Evolutionary conservation across 2,113 vertebrate genomes (phyloP).

Genomic region (Coptodon rendalli): DNA sequence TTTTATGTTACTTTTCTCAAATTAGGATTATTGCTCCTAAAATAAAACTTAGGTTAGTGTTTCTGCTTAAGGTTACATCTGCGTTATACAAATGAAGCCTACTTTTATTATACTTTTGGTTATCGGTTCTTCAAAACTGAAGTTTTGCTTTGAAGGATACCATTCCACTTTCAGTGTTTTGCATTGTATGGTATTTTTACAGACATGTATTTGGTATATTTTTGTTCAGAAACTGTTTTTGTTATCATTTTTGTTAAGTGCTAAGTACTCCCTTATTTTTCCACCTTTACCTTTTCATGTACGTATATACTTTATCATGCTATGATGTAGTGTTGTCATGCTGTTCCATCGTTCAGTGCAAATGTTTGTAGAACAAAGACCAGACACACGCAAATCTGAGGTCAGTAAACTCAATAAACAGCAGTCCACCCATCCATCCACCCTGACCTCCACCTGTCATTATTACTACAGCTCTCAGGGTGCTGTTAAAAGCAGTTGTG

Average conservation of each 20-base stretch:
- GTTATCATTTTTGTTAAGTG: not conserved
- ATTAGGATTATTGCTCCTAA: not conserved
- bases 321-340: not conserved
- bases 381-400: fast-evolving
- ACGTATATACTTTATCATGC: not conserved
- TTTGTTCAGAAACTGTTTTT: not conserved
- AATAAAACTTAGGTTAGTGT: not conserved
- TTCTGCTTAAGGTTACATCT: not conserved
- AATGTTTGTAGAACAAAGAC: not conserved
- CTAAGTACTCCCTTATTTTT: not conserved
- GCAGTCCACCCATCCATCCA: not conserved
- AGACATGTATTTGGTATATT: not conserved
- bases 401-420: not conserved
- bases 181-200: not conserved
- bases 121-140: not conserved
- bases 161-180: not conserved
- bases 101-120: fast-evolving
- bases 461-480: not conserved
- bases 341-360: not conserved
- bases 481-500: not conserved
- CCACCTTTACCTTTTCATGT: not conserved
- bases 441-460: not conserved
- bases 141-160: not conserved
- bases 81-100: not conserved
- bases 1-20: not conserved